phyloP scores from a whole-genome alignment of 2,113 vertebrate species.

The Corythornis vintsioides region DNA sequence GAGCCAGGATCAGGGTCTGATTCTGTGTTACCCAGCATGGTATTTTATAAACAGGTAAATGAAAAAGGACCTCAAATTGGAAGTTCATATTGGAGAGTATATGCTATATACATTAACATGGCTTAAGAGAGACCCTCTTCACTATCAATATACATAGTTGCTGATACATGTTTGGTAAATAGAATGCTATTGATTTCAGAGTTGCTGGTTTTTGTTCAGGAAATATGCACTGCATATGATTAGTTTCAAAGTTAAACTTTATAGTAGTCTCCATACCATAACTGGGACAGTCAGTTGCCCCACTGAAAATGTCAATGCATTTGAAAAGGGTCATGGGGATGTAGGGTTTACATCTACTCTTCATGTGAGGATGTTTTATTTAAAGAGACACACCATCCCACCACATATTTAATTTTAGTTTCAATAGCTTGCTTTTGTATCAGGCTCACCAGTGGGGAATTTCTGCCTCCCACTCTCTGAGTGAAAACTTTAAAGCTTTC shows the following conservation, averaged over 20 bases:
- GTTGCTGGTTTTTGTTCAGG: background rate
- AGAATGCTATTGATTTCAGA: background rate
- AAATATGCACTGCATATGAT: accelerated
- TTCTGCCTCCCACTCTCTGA: background rate
- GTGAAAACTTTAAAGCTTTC: background rate
- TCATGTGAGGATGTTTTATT: background rate
- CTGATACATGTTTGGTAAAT: background rate
- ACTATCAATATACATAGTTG: background rate
- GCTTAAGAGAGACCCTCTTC: background rate
- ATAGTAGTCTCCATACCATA: background rate
- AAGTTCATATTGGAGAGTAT: background rate
- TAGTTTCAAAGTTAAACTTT: background rate
- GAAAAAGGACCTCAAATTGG: background rate
- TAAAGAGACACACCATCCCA: background rate
- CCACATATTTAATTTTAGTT: background rate
- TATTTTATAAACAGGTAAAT: background rate
- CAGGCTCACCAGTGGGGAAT: background rate
- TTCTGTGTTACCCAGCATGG: background rate
- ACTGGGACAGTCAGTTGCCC: background rate
- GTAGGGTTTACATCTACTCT: background rate
- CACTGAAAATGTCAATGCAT: background rate
- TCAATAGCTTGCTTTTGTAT: conserved; percentile 15
- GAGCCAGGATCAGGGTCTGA: background rate
- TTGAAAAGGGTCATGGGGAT: background rate
- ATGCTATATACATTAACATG: background rate